A percentile compares a stretch with the other conserved stretches of the same genome.
These are phyloP conservation scores for Nicator chloris DNA, from an alignment of 2,113 vertebrate species.

Conservation along the genomic window DNA sequence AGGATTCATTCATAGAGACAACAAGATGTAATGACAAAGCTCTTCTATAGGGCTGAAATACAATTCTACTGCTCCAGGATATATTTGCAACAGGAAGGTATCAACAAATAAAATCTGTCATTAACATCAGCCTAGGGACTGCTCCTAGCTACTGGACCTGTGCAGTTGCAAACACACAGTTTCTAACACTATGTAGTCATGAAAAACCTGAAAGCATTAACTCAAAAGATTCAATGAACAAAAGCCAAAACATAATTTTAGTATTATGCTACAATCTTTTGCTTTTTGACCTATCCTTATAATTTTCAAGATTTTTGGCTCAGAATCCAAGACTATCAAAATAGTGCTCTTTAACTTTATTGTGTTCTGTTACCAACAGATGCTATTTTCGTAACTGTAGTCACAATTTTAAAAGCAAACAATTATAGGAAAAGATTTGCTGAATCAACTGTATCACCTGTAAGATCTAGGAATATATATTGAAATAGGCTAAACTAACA, in stretches of 20 bases:
- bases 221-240: neutral
- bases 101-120: neutral
- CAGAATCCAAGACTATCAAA: neutral
- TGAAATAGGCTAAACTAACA: neutral
- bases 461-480: neutral
- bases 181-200: neutral
- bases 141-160: neutral
- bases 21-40: neutral
- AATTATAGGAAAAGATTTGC: neutral
- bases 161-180: neutral
- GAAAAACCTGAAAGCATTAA: neutral
- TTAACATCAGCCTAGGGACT: rapidly evolving
- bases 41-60: neutral
- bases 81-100: neutral
- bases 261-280: neutral
- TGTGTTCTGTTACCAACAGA: neutral
- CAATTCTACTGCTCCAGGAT: neutral
- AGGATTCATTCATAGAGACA: neutral
- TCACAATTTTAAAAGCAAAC: neutral
- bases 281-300: neutral
- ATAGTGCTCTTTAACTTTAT: neutral
- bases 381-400: neutral
- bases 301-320: neutral
- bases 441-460: neutral
- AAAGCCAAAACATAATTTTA: neutral